Conservation (phyloP, 2,888 invertebrate species). For the Tetragonisca angustula region DNA sequence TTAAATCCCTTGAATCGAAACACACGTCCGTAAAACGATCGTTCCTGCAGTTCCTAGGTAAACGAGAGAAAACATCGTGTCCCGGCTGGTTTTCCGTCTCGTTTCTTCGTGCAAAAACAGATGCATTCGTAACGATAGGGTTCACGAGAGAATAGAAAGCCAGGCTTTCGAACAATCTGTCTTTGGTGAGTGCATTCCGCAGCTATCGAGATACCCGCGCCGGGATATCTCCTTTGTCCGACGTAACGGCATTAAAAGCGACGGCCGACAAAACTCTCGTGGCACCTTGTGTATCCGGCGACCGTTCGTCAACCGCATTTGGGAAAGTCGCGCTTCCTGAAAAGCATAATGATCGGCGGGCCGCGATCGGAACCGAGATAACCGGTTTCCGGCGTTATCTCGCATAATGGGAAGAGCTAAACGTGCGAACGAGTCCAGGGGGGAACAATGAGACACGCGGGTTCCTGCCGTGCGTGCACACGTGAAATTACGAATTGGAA, state of each 20-base stretch:
- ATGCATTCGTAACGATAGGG: slow-evolving; percentile 30
- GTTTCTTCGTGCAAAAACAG: slow-evolving; percentile 15
- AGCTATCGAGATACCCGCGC: slow-evolving; percentile 44
- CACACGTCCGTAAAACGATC: too few relatives aligned
- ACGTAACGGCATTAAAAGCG: slow-evolving; percentile 23
- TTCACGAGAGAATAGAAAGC: slow-evolving; percentile 50
- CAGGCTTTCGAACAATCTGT: slow-evolving; percentile 39
- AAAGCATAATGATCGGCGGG: slow-evolving; percentile 50
- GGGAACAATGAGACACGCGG: slow-evolving; percentile 52
- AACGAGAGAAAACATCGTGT: not conserved
- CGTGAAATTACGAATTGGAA: slow-evolving; percentile 29
- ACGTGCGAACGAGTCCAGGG: slow-evolving; percentile 44
- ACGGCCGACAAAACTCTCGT: not conserved
- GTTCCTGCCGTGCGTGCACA: slow-evolving; percentile 31
- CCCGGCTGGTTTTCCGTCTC: not conserved
- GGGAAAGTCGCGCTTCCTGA: slow-evolving; percentile 58
- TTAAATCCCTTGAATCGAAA: too few relatives aligned
- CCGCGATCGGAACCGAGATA: slow-evolving; percentile 56
- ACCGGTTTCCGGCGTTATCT: slow-evolving; percentile 52
- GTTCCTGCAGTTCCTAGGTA: too few relatives aligned
- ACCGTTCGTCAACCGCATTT: slow-evolving; percentile 13
- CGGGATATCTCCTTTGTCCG: slow-evolving; percentile 26
- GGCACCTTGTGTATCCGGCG: not conserved
- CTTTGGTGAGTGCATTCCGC: slow-evolving; percentile 48
- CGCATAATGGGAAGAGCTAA: slow-evolving; percentile 55